Conservation (phyloP, 1,140 invertebrate genomes). For the Drosophila cardini region DNA sequence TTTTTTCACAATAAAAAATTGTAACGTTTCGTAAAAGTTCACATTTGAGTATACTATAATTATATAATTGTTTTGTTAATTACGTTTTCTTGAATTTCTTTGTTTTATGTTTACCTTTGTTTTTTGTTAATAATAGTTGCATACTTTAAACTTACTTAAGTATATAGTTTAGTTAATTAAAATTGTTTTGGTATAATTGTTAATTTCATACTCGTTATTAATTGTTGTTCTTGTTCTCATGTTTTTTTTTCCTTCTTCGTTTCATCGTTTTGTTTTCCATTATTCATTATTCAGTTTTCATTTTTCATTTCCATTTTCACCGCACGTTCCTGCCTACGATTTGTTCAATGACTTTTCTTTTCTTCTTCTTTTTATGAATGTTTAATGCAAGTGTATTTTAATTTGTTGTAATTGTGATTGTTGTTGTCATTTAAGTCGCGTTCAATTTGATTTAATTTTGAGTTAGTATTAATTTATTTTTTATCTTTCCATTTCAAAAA, state of each 20-base stretch:
- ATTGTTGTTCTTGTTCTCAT: slow-evolving; percentile 62
- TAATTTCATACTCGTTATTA: slow-evolving; percentile 71
- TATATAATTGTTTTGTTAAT: slow-evolving; percentile 74
- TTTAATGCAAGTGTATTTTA: slow-evolving; percentile 65
- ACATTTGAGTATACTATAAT: slow-evolving; percentile 58
- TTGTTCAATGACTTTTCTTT: slow-evolving; percentile 78
- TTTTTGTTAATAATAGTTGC: slow-evolving; percentile 67
- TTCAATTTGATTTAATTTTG: slow-evolving; percentile 44
- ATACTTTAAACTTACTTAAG: slow-evolving; percentile 70
- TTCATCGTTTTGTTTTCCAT: slow-evolving; percentile 34
- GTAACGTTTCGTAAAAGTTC: slow-evolving; percentile 71
- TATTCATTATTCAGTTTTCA: slow-evolving; percentile 12
- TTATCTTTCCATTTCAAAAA: slow-evolving; percentile 33
- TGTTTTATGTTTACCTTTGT: slow-evolving; percentile 24
- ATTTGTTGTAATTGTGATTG: slow-evolving; percentile 37
- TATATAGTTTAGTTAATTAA: slow-evolving; percentile 76
- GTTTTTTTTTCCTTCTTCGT: slow-evolving; percentile 2
- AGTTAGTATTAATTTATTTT: slow-evolving; percentile 59
- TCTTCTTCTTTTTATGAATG: slow-evolving; percentile 55
- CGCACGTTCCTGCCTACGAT: slow-evolving; percentile 85
- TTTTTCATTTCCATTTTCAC: slow-evolving; percentile 72
- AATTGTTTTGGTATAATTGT: slow-evolving; percentile 79
- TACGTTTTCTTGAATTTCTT: slow-evolving; percentile 52
- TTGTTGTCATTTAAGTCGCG: slow-evolving; percentile 71
- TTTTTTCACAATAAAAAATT: slow-evolving; percentile 64